phyloP scores from a whole-genome alignment of 2,797 vertebrate species.

The Picus viridis region DNA sequence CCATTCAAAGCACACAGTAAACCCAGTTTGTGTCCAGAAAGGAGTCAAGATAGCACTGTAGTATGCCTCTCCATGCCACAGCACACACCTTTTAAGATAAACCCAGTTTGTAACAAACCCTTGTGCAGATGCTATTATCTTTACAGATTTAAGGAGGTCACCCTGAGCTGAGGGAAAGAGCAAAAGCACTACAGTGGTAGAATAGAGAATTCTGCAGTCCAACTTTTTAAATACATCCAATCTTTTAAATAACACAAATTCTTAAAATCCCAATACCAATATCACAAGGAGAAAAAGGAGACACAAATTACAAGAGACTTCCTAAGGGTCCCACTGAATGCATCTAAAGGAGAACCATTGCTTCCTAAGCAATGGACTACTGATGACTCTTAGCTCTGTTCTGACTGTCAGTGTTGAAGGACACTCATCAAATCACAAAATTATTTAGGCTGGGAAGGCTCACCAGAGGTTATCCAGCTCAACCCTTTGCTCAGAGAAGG shows the following conservation, averaged over 20 bases:
- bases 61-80: not conserved
- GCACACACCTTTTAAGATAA: not conserved
- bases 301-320: not conserved
- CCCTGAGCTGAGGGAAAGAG: not conserved
- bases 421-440: not conserved
- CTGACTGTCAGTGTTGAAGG: not conserved
- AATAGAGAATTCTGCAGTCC: not conserved
- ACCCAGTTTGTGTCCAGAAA: accelerated
- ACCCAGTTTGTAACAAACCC: not conserved
- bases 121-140: not conserved
- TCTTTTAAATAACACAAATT: not conserved
- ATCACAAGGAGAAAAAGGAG: not conserved
- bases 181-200: not conserved
- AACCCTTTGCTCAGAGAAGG: not conserved
- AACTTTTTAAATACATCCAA: not conserved
- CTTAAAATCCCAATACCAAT: not conserved
- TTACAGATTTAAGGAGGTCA: not conserved
- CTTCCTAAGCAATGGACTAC: not conserved
- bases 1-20: not conserved
- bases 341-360: not conserved
- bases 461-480: not conserved
- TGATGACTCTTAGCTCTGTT: not conserved
- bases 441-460: not conserved
- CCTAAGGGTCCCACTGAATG: not conserved
- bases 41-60: not conserved